These are phyloP conservation scores for Amphiprion clarkii DNA, from an alignment of 2,797 vertebrate genomes.

Conservation along the genomic window DNA sequence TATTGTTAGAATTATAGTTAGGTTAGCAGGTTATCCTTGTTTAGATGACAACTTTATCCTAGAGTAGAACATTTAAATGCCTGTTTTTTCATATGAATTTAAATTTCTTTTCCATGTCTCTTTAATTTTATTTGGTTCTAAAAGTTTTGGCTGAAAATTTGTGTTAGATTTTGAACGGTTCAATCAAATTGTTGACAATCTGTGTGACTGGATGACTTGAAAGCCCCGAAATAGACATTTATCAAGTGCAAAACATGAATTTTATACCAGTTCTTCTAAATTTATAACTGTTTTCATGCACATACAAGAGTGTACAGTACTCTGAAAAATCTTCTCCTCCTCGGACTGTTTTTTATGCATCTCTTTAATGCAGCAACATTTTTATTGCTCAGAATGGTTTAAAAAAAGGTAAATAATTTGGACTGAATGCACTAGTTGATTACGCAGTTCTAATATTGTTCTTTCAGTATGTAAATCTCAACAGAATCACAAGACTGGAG, in stretches of 20 bases:
- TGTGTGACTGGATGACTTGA: constrained; percentile 51
- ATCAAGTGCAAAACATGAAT: neutral
- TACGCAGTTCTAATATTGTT: neutral
- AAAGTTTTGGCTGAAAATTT: neutral
- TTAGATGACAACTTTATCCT: constrained; percentile 4
- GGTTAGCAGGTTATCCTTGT: constrained; percentile 2
- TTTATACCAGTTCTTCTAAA: neutral
- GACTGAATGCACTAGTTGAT: neutral
- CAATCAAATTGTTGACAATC: constrained; percentile 61
- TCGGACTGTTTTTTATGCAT: neutral
- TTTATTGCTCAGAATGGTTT: neutral
- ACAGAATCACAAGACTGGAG: constrained; percentile 14
- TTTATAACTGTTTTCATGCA: neutral
- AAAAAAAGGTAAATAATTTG: neutral
- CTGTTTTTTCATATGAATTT: neutral
- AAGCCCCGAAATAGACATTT: constrained; percentile 14
- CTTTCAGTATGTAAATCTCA: neutral
- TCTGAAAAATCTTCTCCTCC: neutral
- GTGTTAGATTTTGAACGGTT: constrained; percentile 27
- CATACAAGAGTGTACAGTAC: neutral
- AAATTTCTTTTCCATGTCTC: neutral
- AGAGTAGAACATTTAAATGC: constrained; percentile 3
- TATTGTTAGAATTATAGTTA: constrained; percentile 4
- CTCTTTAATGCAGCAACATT: neutral
- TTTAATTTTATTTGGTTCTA: neutral